Percentiles rank a stretch among this genome's conserved stretches.
These are phyloP conservation scores for Tenthredo distinguenda DNA, from an alignment of 2,888 invertebrate genomes.

Conservation along the genomic window DNA sequence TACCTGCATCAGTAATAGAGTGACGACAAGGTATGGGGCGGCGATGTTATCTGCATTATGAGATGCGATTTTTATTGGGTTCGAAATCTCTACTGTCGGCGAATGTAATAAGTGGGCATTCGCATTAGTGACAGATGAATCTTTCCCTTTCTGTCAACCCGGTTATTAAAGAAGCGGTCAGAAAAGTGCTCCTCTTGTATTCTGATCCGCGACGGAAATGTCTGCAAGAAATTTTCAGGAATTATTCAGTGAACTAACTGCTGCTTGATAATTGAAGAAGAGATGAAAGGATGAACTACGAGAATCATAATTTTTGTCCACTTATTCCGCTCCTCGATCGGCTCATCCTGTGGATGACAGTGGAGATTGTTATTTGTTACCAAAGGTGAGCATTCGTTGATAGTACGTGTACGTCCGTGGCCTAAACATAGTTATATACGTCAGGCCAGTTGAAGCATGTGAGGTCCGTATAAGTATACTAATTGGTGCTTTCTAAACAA, in stretches of 20 bases:
- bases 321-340: neutral
- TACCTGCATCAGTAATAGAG: neutral
- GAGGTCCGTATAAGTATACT: conserved; percentile 47
- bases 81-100: neutral
- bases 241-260: neutral
- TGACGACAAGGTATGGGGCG: conserved; percentile 60
- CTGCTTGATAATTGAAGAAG: neutral
- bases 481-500: conserved; percentile 51
- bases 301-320: neutral
- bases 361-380: neutral
- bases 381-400: neutral
- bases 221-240: neutral
- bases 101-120: conserved; percentile 48
- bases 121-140: conserved; percentile 60
- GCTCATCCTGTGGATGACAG: conserved; percentile 15
- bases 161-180: conserved; percentile 59
- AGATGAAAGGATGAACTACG: neutral
- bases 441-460: conserved; percentile 9
- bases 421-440: conserved; percentile 35
- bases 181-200: neutral
- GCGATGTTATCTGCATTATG: conserved; percentile 63
- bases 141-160: conserved; percentile 59
- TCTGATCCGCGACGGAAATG: neutral
- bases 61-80: conserved; percentile 59
- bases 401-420: neutral